Evolutionary conservation across 2,113 vertebrate species (phyloP), one percentile per base, ranked within the genome.

Genomic region (Hippoglossus stenolepis): DNA sequence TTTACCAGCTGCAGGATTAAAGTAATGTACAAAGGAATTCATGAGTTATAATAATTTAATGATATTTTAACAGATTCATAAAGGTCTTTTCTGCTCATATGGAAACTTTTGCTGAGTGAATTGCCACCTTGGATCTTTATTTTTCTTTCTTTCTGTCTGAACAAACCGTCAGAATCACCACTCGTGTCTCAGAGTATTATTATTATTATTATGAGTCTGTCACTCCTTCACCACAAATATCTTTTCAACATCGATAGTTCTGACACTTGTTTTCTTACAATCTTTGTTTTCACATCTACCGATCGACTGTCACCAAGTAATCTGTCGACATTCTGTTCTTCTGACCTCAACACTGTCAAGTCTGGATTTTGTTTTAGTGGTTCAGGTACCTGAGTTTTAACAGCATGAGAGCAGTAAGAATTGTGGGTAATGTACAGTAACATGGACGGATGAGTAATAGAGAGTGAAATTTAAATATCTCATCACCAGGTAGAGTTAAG

Each of bases 381-480:
- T 87, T 90, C 82, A 84, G 70, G 57, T 92, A 85, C 92, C 90
- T 91, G 90, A 93, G 91, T 88, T 90, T 86, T 45, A 82, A 87
- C 87, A 89, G 91, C 80, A 75, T 77, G 40, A 82, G 75, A 84
- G 75, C 70, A 63, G 70, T 68, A 73, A 79, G 76, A 79, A 79
- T 79, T 17, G 73, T 75, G 80, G 72, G 74, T 70, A 65, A 84
- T 65, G 77, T 4, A 72, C 57, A 62, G 40, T 40, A 45, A 85
- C 31, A 45, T 58, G 86, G 89, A 90, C 64, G 81, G 83, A 86
- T 28, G 45, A 51, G 59, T 38, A 23, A 65, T 21, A 38, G 58
- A 65, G 70, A 70, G 28, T 73, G 58, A 73, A 69, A 74, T 4
- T 78, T 65, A 74, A 76, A 65, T 57, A 45, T 61, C 51, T 73